Evolutionary conservation across 1,140 invertebrate genomes (phyloP).

Genomic region (Ganaspis sp.): DNA sequence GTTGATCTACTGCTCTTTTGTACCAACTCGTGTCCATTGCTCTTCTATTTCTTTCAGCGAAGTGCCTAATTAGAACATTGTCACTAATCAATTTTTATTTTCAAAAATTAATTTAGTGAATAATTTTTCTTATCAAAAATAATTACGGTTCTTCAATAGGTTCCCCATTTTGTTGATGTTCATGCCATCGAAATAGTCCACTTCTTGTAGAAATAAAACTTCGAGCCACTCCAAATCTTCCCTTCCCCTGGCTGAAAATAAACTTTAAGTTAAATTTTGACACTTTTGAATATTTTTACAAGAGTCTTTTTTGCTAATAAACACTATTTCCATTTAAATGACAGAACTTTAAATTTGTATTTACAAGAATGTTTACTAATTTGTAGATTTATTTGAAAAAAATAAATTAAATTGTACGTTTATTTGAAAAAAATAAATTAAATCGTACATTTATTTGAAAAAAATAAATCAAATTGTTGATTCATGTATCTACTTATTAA

Average conservation of each 20-base stretch:
- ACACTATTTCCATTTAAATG: background rate
- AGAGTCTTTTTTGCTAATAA: background rate
- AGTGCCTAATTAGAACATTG: constrained; percentile 80
- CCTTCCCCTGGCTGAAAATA: constrained; percentile 87
- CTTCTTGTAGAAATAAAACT: constrained; percentile 93
- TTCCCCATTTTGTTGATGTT: constrained; percentile 80
- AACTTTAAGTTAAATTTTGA: background rate
- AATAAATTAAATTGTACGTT: too few relatives aligned
- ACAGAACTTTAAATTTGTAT: too few relatives aligned
- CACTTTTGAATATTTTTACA: background rate
- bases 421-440: too few relatives aligned
- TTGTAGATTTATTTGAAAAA: background rate
- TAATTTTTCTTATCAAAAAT: too few relatives aligned
- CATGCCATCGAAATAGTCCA: constrained; percentile 90
- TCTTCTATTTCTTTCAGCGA: constrained; percentile 86
- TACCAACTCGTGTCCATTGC: constrained; percentile 96
- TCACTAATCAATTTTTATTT: constrained; percentile 16
- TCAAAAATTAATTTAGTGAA: background rate
- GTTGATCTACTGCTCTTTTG: constrained; percentile 93
- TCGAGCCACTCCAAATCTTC: constrained; percentile 89
- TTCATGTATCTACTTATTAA: too few relatives aligned
- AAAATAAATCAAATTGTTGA: too few relatives aligned
- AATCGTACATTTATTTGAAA: too few relatives aligned
- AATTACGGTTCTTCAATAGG: constrained; percentile 81
- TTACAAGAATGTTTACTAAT: background rate